phyloP scores from a whole-genome alignment of 2,888 invertebrate species.

The Sicus ferrugineus region DNA sequence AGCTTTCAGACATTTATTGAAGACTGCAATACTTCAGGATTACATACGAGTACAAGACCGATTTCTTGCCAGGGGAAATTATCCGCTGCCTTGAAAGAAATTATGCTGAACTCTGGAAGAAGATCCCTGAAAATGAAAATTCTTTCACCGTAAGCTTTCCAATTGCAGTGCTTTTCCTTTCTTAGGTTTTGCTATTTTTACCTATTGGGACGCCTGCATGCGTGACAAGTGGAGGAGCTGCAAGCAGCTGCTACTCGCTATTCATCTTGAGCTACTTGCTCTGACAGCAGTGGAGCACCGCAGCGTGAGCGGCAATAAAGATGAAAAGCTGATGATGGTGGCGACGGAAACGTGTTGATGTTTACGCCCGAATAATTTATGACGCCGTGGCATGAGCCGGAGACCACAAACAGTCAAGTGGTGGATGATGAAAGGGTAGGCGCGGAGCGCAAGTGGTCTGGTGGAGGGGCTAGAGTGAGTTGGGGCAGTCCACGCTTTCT shows the following conservation, averaged over 20 bases:
- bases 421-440: not conserved
- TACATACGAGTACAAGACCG: no score
- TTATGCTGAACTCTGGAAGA: no score
- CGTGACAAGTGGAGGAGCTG: not conserved
- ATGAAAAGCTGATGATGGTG: conserved; percentile 10
- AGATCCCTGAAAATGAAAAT: no score
- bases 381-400: conserved; percentile 46
- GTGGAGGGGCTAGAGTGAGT: not conserved
- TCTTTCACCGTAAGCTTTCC: no score
- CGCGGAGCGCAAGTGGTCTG: not conserved
- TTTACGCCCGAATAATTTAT: conserved; percentile 63
- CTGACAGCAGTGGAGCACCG: not conserved
- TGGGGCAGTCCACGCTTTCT: no score
- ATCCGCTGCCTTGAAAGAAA: no score
- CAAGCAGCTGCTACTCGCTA: not conserved
- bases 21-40: no score
- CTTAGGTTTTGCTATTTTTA: no score
- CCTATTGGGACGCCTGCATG: not conserved
- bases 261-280: not conserved
- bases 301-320: not conserved
- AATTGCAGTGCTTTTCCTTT: no score
- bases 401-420: conserved; percentile 18
- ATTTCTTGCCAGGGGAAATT: no score
- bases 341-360: conserved; percentile 51
- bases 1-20: no score